Conservation (phyloP, 2,888 invertebrate species). For the Ophonus ardosiacus region DNA sequence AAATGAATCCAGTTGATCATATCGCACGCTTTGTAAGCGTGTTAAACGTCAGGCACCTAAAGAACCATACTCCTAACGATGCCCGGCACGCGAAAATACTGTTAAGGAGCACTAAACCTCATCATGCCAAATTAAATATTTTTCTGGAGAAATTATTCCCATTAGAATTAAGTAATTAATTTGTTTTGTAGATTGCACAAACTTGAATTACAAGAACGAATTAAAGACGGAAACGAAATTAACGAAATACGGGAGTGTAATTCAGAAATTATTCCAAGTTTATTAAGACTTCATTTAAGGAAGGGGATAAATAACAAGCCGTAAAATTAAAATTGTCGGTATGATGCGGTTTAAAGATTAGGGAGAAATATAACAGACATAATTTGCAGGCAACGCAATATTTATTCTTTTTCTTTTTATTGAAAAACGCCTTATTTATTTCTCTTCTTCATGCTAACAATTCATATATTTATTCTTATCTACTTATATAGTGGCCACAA, state of each 20-base stretch:
- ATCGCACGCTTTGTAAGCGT: slow-evolving; percentile 38
- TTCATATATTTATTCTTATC: no score
- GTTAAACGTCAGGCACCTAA: slow-evolving; percentile 21
- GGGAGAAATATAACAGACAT: neutral
- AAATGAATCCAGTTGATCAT: slow-evolving; percentile 45
- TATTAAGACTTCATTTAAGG: neutral
- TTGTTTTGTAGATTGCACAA: slow-evolving; percentile 26
- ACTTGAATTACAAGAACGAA: slow-evolving; percentile 23
- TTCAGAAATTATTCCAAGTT: neutral
- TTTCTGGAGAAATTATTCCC: slow-evolving; percentile 5
- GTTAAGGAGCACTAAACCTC: slow-evolving; percentile 13
- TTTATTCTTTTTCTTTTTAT: neutral
- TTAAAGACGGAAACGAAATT: neutral
- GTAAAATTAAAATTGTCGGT: neutral
- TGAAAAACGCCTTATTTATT: neutral
- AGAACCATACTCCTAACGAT: neutral
- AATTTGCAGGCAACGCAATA: neutral
- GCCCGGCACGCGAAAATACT: slow-evolving; percentile 23
- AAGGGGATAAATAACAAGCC: neutral
- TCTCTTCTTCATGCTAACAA: neutral
- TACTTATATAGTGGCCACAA: no score
- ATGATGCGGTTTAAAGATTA: neutral
- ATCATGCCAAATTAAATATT: slow-evolving; percentile 10
- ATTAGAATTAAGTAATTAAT: slow-evolving; percentile 38
- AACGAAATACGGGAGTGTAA: neutral